Percentiles rank a stretch among this genome's conserved stretches.
phyloP scores from a whole-genome alignment of 2,888 invertebrate species.

The Elmis aenea region DNA sequence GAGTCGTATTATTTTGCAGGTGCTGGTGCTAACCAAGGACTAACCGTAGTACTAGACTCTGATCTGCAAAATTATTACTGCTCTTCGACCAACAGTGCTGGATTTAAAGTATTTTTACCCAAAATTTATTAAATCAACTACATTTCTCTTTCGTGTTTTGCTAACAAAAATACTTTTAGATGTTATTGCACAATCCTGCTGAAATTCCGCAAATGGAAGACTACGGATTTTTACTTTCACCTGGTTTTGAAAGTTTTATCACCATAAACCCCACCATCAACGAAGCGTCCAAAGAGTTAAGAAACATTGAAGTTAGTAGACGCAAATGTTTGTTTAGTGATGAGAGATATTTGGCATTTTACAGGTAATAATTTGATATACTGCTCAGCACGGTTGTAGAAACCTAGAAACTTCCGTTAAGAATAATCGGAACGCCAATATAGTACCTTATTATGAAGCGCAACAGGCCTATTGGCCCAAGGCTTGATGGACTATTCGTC shows the following conservation, averaged over 20 bases:
- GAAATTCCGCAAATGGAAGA: conserved; percentile 76
- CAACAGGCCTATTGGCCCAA: too few species aligned
- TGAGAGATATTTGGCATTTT: too few species aligned
- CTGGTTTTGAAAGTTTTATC: conserved; percentile 67
- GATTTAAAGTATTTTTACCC: conserved; percentile 7
- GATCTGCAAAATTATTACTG: conserved; percentile 72
- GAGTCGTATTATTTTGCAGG: conserved; percentile 51
- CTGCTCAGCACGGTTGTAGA: too few species aligned
- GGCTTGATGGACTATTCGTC: too few species aligned
- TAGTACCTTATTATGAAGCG: too few species aligned
- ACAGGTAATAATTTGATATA: too few species aligned
- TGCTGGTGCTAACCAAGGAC: conserved; percentile 67
- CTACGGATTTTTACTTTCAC: conserved; percentile 65
- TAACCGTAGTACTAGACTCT: conserved; percentile 67
- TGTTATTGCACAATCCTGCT: conserved; percentile 72
- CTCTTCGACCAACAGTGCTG: conserved; percentile 63
- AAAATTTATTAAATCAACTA: neutral
- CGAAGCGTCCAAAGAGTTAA: conserved; percentile 56
- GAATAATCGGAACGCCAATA: too few species aligned
- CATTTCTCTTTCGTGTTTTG: neutral
- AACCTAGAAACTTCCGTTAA: too few species aligned
- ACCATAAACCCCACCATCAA: conserved; percentile 63
- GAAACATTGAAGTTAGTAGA: conserved; percentile 56
- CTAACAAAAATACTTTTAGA: conserved; percentile 46
- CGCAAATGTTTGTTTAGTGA: too few species aligned